Conservation (phyloP, 2,888 invertebrate genomes). For the Drosophila mettleri region DNA sequence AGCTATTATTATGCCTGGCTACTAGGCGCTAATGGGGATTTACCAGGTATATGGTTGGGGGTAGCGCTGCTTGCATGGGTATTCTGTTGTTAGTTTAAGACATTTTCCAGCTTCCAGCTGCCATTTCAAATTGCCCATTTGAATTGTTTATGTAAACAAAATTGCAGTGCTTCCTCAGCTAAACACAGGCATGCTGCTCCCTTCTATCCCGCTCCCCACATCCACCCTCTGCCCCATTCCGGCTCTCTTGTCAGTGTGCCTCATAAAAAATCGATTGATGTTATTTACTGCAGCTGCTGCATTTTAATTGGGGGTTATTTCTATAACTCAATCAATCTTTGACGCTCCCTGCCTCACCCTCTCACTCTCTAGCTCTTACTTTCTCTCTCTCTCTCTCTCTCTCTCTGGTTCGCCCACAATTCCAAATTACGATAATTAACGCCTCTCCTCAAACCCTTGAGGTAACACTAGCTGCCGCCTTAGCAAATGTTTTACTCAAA, state of each 20-base stretch:
- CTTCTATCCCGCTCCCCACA: too few species aligned
- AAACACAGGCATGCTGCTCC: not conserved
- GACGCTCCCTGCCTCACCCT: not conserved
- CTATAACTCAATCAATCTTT: conserved; percentile 18
- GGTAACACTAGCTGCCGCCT: too few species aligned
- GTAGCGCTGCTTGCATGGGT: not conserved
- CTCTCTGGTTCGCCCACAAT: not conserved
- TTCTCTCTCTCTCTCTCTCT: not conserved
- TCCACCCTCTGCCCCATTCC: not conserved
- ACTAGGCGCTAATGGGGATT: not conserved
- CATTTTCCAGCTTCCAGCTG: conserved; percentile 10
- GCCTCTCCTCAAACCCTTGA: not conserved
- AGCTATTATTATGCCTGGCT: not conserved
- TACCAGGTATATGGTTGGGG: not conserved
- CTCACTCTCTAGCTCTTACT: not conserved
- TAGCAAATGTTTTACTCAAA: conserved; percentile 1
- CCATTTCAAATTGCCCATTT: conserved; percentile 1
- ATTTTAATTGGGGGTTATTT: conserved; percentile 35
- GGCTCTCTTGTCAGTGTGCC: not conserved
- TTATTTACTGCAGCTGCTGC: conserved; percentile 27
- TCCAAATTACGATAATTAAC: conserved; percentile 18
- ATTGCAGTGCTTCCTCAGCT: not conserved
- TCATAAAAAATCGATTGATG: conserved; percentile 21
- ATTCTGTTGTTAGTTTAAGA: conserved; percentile 8
- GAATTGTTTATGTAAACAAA: conserved; percentile 32